Evolutionary conservation across 2,113 vertebrate genomes (phyloP).

Genomic region (Anseranas semipalmata): DNA sequence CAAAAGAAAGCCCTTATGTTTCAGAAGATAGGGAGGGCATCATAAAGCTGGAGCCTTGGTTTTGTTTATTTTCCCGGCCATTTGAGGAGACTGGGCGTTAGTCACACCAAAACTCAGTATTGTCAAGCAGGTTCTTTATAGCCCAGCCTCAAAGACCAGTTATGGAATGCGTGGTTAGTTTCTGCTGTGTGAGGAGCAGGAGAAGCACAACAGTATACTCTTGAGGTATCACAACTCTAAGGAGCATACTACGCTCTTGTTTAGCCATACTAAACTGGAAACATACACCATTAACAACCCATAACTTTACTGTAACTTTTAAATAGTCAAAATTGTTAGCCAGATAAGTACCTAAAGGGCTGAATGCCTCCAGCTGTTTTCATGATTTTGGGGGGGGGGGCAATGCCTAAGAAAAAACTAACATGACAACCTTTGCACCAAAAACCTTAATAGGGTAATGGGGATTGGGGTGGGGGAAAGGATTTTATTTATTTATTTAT

Average conservation of each 20-base stretch:
- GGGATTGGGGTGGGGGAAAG: too few relatives aligned
- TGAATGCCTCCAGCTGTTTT: not conserved
- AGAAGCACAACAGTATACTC: not conserved
- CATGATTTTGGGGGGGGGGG: too few relatives aligned
- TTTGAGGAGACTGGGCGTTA: not conserved
- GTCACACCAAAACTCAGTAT: not conserved
- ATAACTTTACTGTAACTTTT: not conserved
- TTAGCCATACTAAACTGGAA: not conserved
- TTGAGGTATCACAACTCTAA: not conserved
- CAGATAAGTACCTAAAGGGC: not conserved
- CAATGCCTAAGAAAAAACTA: too few relatives aligned
- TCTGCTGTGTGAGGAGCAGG: not conserved
- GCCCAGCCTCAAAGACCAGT: not conserved
- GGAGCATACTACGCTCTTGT: fast-evolving
- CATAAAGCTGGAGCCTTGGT: fast-evolving
- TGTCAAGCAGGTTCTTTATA: not conserved
- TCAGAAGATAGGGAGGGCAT: not conserved
- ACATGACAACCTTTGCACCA: not conserved
- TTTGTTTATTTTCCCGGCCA: fast-evolving
- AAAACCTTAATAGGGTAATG: not conserved
- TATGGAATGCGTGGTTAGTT: not conserved
- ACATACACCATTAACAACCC: not conserved
- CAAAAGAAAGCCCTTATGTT: not conserved
- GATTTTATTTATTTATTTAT: too few relatives aligned
- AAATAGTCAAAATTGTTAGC: not conserved